A percentile compares a stretch with the other conserved stretches of the same genome.
phyloP scores from a whole-genome alignment of 92 coral and sea anemone species.

The Umimayanthus chanpuru region DNA sequence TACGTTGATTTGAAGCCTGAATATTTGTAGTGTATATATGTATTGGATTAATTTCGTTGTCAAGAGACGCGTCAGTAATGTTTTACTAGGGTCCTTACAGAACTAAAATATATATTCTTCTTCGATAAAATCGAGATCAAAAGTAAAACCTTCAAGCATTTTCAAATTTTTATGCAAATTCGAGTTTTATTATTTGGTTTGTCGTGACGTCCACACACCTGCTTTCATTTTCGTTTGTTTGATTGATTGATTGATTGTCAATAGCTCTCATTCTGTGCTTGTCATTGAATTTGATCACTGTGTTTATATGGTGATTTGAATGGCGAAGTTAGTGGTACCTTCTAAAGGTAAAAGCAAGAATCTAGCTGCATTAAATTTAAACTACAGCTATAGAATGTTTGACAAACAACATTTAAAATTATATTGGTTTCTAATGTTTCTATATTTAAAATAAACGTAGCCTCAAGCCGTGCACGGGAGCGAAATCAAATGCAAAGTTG shows the following conservation, averaged over 20 bases:
- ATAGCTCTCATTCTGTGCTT: conserved; percentile 18
- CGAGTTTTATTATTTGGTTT: background rate
- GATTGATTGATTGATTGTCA: background rate
- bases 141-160: background rate
- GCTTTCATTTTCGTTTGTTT: conserved; percentile 30
- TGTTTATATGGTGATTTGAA: conserved; percentile 23
- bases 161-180: conserved; percentile 33
- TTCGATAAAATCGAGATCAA: background rate
- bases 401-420: no score
- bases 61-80: background rate
- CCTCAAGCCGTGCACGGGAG: no score
- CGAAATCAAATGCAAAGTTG: no score
- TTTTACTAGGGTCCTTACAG: background rate
- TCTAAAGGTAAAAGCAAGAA: background rate
- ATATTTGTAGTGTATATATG: background rate
- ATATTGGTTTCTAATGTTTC: no score
- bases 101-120: background rate
- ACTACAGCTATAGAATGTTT: no score
- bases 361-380: no score
- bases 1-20: no score
- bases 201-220: conserved; percentile 24
- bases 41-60: background rate
- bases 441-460: no score
- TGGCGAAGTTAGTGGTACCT: background rate
- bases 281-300: background rate